These are phyloP conservation scores for Polyergus mexicanus DNA, from an alignment of 1,140 invertebrate species.

Conservation along the genomic window DNA sequence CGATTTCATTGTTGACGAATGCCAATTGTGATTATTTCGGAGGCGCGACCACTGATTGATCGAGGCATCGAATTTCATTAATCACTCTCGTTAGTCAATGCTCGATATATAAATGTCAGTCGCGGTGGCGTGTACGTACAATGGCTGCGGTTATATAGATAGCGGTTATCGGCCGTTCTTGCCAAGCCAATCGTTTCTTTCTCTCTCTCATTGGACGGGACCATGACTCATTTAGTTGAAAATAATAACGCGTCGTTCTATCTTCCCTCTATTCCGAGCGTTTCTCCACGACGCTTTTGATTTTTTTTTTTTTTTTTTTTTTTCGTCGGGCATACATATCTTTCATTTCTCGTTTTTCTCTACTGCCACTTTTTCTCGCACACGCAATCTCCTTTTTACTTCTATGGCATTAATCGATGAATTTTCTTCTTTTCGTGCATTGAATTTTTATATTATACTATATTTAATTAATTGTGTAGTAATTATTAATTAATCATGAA, in stretches of 20 bases:
- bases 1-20: conserved; percentile 50
- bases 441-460: background rate
- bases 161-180: conserved; percentile 72
- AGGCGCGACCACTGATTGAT: conserved; percentile 59
- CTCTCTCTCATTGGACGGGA: conserved; percentile 44
- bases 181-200: conserved; percentile 57
- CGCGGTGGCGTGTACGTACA: background rate
- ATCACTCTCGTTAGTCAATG: conserved; percentile 60
- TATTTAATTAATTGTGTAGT: background rate
- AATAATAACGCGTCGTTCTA: conserved; percentile 65
- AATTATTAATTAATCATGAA: background rate
- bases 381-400: background rate
- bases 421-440: background rate
- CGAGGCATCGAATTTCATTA: conserved; percentile 77
- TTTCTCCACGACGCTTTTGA: background rate
- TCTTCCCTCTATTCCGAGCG: background rate
- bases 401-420: background rate
- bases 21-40: background rate
- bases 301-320: conserved; percentile 4
- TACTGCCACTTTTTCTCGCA: conserved; percentile 17
- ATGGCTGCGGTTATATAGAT: conserved; percentile 61
- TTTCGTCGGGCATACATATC: background rate
- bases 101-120: conserved; percentile 64
- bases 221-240: conserved; percentile 73
- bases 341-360: background rate